Conservation (phyloP, 2,888 invertebrate genomes). For the Cinara cedri region DNA sequence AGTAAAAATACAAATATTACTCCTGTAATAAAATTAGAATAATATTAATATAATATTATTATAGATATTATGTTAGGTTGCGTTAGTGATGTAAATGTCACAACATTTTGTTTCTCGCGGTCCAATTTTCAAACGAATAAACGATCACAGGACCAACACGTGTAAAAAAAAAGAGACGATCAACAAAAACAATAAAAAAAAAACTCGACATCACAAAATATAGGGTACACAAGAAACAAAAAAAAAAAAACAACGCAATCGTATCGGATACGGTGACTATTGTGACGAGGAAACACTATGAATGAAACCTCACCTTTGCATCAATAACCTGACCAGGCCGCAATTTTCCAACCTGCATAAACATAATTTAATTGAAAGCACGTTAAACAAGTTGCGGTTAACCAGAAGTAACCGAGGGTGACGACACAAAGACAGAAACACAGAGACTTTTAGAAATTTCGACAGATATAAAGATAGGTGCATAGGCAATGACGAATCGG, state of each 20-base stretch:
- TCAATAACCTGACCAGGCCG: conserved; percentile 80
- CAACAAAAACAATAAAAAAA: conserved; percentile 60
- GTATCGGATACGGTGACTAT: conserved; percentile 48
- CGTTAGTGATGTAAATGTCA: conserved; percentile 44
- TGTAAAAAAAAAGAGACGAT: conserved; percentile 58
- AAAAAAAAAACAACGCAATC: conserved; percentile 58
- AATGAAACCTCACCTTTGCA: conserved; percentile 74
- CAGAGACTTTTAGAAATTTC: conserved; percentile 30
- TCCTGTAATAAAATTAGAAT: conserved; percentile 39
- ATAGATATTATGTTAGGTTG: conserved; percentile 13
- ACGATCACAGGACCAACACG: conserved; percentile 47
- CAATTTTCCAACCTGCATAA: conserved; percentile 75
- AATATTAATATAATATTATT: not conserved
- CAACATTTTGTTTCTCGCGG: not conserved
- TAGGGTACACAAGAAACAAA: conserved; percentile 55
- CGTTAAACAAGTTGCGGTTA: conserved; percentile 59
- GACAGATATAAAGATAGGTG: conserved; percentile 24
- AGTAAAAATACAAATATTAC: not conserved
- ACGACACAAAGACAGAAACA: conserved; percentile 55
- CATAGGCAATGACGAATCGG: not conserved
- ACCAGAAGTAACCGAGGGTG: conserved; percentile 59
- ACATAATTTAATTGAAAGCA: conserved; percentile 62
- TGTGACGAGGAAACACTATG: conserved; percentile 56
- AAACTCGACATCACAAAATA: conserved; percentile 59
- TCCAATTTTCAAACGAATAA: not conserved